Percentiles rank a stretch among this genome's conserved stretches.
Conservation (phyloP, 2,113 vertebrate genomes). For the Nannospalax galili region DNA sequence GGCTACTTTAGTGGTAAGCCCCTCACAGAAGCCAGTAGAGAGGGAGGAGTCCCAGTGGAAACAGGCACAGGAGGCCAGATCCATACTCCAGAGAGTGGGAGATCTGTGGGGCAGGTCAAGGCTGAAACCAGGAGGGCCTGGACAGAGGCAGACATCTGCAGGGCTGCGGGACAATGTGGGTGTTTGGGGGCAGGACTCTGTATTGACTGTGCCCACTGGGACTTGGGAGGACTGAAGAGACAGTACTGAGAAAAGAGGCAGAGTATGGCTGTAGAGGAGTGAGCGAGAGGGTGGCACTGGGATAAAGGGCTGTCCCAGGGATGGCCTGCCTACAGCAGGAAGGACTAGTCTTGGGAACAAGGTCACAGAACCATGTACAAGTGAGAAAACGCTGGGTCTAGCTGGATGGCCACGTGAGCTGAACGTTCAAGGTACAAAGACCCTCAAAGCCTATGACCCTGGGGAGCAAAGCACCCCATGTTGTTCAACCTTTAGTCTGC, state of each 20-base stretch:
- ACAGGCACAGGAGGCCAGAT: too few relatives aligned
- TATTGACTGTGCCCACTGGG: not conserved
- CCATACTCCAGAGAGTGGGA: not conserved
- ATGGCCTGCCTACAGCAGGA: not conserved
- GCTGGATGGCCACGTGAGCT: not conserved
- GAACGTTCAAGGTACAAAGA: not conserved
- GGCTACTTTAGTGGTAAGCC: too few relatives aligned
- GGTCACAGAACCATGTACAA: not conserved
- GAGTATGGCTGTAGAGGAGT: not conserved
- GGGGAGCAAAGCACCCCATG: not conserved
- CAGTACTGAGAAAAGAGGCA: not conserved
- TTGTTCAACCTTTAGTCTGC: not conserved
- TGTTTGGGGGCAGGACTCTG: not conserved
- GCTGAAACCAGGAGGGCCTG: not conserved
- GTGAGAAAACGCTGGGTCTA: not conserved
- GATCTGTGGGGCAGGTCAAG: not conserved
- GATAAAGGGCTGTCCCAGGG: too few relatives aligned
- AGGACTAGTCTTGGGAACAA: too few relatives aligned
- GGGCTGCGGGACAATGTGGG: rapidly evolving
- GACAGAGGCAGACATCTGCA: not conserved
- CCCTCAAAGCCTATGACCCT: not conserved
- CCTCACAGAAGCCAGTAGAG: not conserved
- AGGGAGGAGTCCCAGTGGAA: not conserved
- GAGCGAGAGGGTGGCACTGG: rapidly evolving
- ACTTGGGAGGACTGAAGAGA: not conserved